Evolutionary conservation across 2,113 vertebrate genomes (phyloP).

Genomic region (Colius striatus): DNA sequence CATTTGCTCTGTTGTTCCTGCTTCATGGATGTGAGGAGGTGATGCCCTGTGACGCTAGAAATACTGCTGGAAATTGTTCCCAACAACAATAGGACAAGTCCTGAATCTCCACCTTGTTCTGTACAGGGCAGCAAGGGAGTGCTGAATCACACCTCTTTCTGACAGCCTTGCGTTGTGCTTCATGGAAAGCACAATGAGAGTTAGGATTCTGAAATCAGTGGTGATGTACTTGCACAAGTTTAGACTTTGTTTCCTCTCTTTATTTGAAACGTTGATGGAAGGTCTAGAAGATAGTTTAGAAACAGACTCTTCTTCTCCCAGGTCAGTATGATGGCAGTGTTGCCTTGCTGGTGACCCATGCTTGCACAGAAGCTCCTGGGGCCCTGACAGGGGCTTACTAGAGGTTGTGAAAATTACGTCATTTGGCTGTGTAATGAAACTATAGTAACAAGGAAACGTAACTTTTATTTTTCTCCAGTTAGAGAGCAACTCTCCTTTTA

Average conservation of each 20-base stretch:
- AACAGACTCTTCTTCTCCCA: neutral
- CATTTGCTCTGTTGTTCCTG: neutral
- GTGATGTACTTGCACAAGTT: neutral
- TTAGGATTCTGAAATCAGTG: neutral
- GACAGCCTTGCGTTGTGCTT: neutral
- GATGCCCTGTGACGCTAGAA: neutral
- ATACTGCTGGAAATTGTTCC: neutral
- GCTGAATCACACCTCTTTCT: neutral
- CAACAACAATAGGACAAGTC: neutral
- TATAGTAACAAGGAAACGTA: neutral
- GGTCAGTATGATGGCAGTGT: neutral
- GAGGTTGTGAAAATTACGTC: neutral
- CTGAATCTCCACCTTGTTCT: neutral
- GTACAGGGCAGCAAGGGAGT: neutral
- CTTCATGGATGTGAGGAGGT: neutral
- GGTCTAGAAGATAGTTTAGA: neutral
- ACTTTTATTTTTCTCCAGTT: neutral
- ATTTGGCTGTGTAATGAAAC: neutral
- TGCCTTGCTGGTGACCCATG: neutral
- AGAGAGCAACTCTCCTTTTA: neutral
- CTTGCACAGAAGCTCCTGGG: neutral
- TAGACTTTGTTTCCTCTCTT: neutral
- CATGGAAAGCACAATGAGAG: neutral
- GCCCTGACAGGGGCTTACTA: neutral
- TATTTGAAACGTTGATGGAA: neutral